Conservation (phyloP, 2,113 vertebrate genomes). For the Sprattus sprattus region DNA sequence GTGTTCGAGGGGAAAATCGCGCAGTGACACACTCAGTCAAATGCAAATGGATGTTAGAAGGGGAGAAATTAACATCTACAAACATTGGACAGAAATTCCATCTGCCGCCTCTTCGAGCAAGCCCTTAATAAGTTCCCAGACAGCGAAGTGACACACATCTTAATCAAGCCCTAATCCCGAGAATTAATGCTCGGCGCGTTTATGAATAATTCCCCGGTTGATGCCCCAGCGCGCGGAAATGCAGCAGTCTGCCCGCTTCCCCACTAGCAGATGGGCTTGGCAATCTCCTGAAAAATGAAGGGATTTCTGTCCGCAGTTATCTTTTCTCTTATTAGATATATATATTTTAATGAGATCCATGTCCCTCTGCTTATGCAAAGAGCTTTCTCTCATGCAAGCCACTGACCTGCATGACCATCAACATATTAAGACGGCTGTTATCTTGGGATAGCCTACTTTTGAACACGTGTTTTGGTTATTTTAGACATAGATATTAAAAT, state of each 20-base stretch:
- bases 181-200: slow-evolving; percentile 91
- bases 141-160: slow-evolving; percentile 97
- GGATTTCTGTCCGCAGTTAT: slow-evolving; percentile 55
- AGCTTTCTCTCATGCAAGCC: slow-evolving; percentile 43
- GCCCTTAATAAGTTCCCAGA: slow-evolving; percentile 93
- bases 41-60: slow-evolving; percentile 87
- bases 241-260: slow-evolving; percentile 65
- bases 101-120: slow-evolving; percentile 84
- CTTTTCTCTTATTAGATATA: slow-evolving; percentile 57
- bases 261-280: slow-evolving; percentile 70
- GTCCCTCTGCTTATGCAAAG: slow-evolving; percentile 49
- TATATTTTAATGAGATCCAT: slow-evolving; percentile 60
- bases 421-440: neutral
- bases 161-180: slow-evolving; percentile 94
- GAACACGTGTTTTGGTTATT: neutral
- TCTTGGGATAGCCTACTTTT: neutral
- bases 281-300: slow-evolving; percentile 61
- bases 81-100: slow-evolving; percentile 90
- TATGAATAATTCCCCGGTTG: slow-evolving; percentile 86
- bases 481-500: neutral
- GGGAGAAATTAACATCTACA: slow-evolving; percentile 92
- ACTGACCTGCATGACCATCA: neutral
- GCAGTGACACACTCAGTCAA: slow-evolving; percentile 80
- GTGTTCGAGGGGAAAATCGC: slow-evolving; percentile 66
- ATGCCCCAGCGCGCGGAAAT: slow-evolving; percentile 73